Percentiles rank a stretch among this genome's conserved stretches.
Evolutionary conservation across 2,888 invertebrate genomes (phyloP).

Genomic region (Crioceris asparagi): DNA sequence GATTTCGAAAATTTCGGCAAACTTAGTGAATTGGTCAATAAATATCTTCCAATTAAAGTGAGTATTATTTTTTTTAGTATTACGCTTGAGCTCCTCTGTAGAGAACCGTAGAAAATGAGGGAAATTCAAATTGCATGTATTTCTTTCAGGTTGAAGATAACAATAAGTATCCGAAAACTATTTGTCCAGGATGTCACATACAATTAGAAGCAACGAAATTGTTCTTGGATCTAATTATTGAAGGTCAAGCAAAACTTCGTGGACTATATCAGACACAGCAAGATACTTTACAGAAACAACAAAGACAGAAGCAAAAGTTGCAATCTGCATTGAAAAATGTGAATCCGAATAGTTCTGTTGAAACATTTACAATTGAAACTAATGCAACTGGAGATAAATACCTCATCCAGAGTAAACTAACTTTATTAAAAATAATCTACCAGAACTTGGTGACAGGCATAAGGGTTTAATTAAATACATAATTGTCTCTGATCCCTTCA

Average conservation of each 20-base stretch:
- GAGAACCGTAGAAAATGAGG: slow-evolving; percentile 18
- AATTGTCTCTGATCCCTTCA: too few relatives aligned
- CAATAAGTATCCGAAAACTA: slow-evolving; percentile 56
- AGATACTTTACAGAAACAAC: slow-evolving; percentile 33
- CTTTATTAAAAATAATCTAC: neutral
- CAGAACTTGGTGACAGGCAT: too few relatives aligned
- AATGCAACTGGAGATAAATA: slow-evolving; percentile 39
- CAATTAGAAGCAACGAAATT: slow-evolving; percentile 64
- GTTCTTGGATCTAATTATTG: slow-evolving; percentile 60
- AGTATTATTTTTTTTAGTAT: slow-evolving; percentile 21
- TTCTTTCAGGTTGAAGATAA: slow-evolving; percentile 53
- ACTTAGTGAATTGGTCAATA: slow-evolving; percentile 56
- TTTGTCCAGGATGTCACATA: slow-evolving; percentile 68
- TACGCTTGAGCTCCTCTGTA: slow-evolving; percentile 29
- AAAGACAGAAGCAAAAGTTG: slow-evolving; percentile 32
- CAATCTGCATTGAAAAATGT: slow-evolving; percentile 32
- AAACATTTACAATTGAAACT: slow-evolving; percentile 31
- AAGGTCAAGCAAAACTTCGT: slow-evolving; percentile 53
- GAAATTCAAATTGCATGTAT: slow-evolving; percentile 23
- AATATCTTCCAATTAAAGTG: slow-evolving; percentile 67
- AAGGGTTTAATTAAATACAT: too few relatives aligned
- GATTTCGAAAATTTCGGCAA: slow-evolving; percentile 47
- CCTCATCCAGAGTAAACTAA: slow-evolving; percentile 41
- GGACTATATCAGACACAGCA: slow-evolving; percentile 40
- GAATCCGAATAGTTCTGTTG: slow-evolving; percentile 34